phyloP scores from a whole-genome alignment of 2,888 invertebrate genomes.

The Leucophora obtusa region DNA sequence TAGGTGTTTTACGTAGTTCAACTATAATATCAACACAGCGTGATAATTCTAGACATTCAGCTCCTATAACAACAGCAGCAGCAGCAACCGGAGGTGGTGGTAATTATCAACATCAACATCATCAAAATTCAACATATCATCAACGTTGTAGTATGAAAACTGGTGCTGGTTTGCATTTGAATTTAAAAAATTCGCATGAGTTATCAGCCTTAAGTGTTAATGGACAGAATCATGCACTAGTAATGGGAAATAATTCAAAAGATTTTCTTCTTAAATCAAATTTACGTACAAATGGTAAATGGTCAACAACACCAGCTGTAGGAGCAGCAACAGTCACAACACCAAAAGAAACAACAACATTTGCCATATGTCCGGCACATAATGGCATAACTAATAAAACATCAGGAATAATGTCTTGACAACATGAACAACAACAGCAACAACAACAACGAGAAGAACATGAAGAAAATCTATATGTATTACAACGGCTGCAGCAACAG shows the following conservation, averaged over 20 bases:
- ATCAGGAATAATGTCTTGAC: constrained; percentile 48
- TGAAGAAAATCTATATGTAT: constrained; percentile 49
- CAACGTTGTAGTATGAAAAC: constrained; percentile 57
- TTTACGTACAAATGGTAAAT: constrained; percentile 41
- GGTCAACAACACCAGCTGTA: constrained; percentile 46
- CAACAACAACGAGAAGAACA: constrained; percentile 40
- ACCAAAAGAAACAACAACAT: constrained; percentile 37
- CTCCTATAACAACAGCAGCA: constrained; percentile 61
- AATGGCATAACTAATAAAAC: constrained; percentile 35
- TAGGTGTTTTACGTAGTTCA: constrained; percentile 73
- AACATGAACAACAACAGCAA: constrained; percentile 45
- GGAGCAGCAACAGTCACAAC: constrained; percentile 18
- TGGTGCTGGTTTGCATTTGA: neutral
- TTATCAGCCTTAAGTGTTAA: constrained; percentile 52
- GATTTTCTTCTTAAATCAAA: constrained; percentile 44
- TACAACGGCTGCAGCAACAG: constrained; percentile 54
- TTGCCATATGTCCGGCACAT: constrained; percentile 38
- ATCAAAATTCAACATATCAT: constrained; percentile 61
- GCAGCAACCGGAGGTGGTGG: constrained; percentile 25
- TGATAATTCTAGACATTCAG: constrained; percentile 67
- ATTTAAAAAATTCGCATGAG: constrained; percentile 63
- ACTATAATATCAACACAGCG: constrained; percentile 66
- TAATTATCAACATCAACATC: constrained; percentile 55
- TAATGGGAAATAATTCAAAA: constrained; percentile 41
- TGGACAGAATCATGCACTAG: constrained; percentile 23